phyloP scores from a whole-genome alignment of 2,888 invertebrate genomes.

The Luperina testacea region DNA sequence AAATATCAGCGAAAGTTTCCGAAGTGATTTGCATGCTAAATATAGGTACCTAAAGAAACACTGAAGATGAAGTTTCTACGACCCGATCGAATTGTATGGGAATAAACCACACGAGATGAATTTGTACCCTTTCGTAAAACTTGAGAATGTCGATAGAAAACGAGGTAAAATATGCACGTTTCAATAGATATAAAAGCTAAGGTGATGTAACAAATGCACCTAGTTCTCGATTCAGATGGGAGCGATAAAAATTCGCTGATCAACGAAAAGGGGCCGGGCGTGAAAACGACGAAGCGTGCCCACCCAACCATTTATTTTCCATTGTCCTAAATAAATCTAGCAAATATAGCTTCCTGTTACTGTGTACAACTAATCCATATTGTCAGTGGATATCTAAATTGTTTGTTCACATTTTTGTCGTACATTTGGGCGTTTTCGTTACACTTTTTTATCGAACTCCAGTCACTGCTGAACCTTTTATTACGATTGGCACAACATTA shows the following conservation, averaged over 20 bases:
- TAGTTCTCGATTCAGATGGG: slow-evolving; percentile 69
- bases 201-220: slow-evolving; percentile 65
- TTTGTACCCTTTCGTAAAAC: slow-evolving; percentile 24
- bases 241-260: slow-evolving; percentile 80
- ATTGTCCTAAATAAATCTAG: slow-evolving; percentile 69
- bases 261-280: slow-evolving; percentile 68
- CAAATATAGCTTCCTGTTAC: slow-evolving; percentile 59
- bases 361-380: slow-evolving; percentile 26
- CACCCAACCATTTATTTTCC: slow-evolving; percentile 74
- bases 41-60: slow-evolving; percentile 60
- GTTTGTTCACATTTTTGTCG: slow-evolving; percentile 5
- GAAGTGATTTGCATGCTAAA: slow-evolving; percentile 77
- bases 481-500: slow-evolving; percentile 22
- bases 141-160: slow-evolving; percentile 30
- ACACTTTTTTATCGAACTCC: neutral
- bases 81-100: slow-evolving; percentile 21
- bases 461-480: slow-evolving; percentile 27
- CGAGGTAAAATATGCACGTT: slow-evolving; percentile 43
- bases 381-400: slow-evolving; percentile 21
- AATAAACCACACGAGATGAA: slow-evolving; percentile 31
- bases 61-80: slow-evolving; percentile 44
- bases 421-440: neutral
- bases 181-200: slow-evolving; percentile 51
- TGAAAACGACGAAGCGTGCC: slow-evolving; percentile 75
- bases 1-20: slow-evolving; percentile 70